Percentiles rank a stretch among this genome's conserved stretches.
Conservation (phyloP, 2,797 vertebrate genomes). For the Anguilla megastoma region DNA sequence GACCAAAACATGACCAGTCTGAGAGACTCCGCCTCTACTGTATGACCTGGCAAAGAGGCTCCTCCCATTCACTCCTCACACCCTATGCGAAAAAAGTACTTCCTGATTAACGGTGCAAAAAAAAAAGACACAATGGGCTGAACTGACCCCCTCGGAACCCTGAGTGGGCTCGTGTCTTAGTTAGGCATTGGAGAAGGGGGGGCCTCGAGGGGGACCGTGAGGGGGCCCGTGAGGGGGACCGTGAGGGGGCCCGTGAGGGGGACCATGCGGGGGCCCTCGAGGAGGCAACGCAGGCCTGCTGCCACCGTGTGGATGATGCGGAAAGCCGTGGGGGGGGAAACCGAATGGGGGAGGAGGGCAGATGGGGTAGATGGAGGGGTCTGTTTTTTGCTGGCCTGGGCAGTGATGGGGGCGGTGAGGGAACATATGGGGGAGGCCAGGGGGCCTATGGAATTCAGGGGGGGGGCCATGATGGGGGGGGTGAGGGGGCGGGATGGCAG, state of each 20-base stretch:
- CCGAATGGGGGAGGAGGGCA: conserved; percentile 46
- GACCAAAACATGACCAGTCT: too few relatives aligned
- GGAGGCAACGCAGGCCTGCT: background rate
- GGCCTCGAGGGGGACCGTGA: too few relatives aligned
- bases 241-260: background rate
- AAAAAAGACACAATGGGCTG: too few relatives aligned
- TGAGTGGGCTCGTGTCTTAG: too few relatives aligned
- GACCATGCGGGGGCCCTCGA: background rate
- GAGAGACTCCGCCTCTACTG: too few relatives aligned
- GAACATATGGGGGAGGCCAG: background rate
- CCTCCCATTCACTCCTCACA: too few relatives aligned
- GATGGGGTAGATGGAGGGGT: conserved; percentile 51
- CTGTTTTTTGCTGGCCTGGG: conserved; percentile 48
- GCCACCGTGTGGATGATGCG: background rate
- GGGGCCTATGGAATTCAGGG: background rate
- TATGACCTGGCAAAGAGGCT: too few relatives aligned
- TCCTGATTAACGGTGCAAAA: too few relatives aligned
- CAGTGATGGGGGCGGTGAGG: conserved; percentile 39
- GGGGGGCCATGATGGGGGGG: background rate
- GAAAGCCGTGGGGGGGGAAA: background rate
- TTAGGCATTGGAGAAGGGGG: too few relatives aligned
- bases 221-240: too few relatives aligned
- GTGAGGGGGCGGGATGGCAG: background rate
- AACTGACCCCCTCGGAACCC: too few relatives aligned
- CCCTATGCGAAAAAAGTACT: too few relatives aligned